Evolutionary conservation across 2,888 invertebrate genomes (phyloP).

Genomic region (Thera britannica): DNA sequence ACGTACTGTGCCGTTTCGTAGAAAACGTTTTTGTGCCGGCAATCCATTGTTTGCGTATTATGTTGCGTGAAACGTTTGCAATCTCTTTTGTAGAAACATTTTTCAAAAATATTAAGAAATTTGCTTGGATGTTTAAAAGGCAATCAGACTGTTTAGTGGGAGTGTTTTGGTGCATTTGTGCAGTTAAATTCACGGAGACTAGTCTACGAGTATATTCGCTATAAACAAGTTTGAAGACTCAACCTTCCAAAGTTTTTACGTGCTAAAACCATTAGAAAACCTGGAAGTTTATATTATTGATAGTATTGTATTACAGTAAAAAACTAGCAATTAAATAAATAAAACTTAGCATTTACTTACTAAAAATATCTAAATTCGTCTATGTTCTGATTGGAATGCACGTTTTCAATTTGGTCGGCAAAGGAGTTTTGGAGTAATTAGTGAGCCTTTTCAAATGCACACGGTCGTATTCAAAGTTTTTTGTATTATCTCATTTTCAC

Average conservation of each 20-base stretch:
- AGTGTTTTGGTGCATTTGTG: slow-evolving; percentile 36
- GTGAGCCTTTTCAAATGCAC: slow-evolving; percentile 40
- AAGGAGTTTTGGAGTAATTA: slow-evolving; percentile 71
- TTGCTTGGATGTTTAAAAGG: slow-evolving; percentile 34
- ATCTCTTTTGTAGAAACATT: slow-evolving; percentile 50
- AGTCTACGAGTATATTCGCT: background rate
- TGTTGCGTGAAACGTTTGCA: slow-evolving; percentile 65
- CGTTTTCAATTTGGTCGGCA: slow-evolving; percentile 66
- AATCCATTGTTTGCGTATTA: slow-evolving; percentile 63
- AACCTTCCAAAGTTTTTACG: no score
- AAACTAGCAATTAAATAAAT: background rate
- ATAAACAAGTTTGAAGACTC: no score
- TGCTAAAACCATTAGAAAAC: no score
- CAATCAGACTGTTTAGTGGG: slow-evolving; percentile 37
- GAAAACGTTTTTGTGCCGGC: slow-evolving; percentile 60
- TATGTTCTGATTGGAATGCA: slow-evolving; percentile 46
- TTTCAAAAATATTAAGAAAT: slow-evolving; percentile 36
- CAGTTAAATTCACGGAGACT: background rate
- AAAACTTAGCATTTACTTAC: background rate
- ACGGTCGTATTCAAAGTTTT: background rate
- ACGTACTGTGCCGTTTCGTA: slow-evolving; percentile 58
- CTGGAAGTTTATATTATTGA: no score
- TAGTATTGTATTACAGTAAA: no score
- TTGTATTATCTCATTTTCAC: no score
- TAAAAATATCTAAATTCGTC: background rate